phyloP scores from a whole-genome alignment of 2,888 invertebrate species.

The Calameuta filiformis region DNA sequence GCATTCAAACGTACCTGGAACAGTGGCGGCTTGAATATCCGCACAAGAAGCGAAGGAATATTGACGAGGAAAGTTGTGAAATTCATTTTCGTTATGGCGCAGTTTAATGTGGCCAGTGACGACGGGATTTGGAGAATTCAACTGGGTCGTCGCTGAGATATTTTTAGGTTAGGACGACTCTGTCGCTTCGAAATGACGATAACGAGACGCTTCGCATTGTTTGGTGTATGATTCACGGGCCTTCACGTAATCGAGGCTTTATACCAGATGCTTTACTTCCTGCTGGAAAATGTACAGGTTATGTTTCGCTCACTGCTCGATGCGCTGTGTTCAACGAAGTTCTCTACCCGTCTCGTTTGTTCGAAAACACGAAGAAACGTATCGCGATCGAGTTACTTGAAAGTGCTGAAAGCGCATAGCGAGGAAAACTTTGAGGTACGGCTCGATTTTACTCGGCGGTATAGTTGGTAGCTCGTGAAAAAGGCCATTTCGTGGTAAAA shows the following conservation, averaged over 20 bases:
- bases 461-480: neutral
- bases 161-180: neutral
- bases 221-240: neutral
- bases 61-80: conserved; percentile 30
- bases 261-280: neutral
- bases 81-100: conserved; percentile 28
- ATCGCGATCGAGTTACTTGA: conserved; percentile 27
- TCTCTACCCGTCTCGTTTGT: neutral
- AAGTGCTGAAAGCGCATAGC: conserved; percentile 19
- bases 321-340: conserved; percentile 2
- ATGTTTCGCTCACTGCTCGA: conserved; percentile 11
- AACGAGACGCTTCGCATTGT: neutral
- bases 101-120: conserved; percentile 11
- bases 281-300: neutral
- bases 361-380: conserved; percentile 17
- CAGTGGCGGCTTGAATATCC: neutral
- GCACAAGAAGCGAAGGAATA: conserved; percentile 18
- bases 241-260: neutral
- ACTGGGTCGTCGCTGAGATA: neutral
- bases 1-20: neutral
- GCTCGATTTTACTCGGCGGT: neutral
- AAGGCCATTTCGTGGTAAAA: neutral
- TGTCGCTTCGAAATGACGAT: neutral
- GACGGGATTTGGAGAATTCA: neutral
- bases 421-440: neutral